These are phyloP conservation scores for Battus philenor DNA, from an alignment of 1,140 invertebrate genomes.

Conservation along the genomic window DNA sequence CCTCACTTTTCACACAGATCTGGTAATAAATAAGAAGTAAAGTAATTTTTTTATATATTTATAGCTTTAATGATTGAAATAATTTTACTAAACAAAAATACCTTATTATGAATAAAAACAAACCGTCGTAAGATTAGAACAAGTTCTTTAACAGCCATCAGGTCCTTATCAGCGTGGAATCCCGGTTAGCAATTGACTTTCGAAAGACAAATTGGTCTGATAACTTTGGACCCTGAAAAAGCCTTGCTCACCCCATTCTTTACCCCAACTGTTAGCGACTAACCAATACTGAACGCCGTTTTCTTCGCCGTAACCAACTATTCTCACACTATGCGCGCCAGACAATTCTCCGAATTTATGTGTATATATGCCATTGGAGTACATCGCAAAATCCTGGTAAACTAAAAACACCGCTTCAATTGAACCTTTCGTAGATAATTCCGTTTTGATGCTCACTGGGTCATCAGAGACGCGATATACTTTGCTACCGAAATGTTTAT, in stretches of 20 bases:
- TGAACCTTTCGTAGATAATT: constrained; percentile 90
- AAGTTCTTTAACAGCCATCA: no score
- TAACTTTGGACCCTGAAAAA: constrained; percentile 84
- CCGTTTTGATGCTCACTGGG: constrained; percentile 83
- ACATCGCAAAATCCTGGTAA: constrained; percentile 88
- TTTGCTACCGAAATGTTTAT: constrained; percentile 84
- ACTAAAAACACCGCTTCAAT: constrained; percentile 91
- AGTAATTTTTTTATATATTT: no score
- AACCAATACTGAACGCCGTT: constrained; percentile 87
- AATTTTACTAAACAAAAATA: no score
- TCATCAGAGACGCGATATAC: constrained; percentile 81
- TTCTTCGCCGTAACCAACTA: constrained; percentile 91
- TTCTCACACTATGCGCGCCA: constrained; percentile 89
- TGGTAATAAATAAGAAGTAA: no score
- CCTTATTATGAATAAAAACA: no score
- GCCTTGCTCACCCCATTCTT: constrained; percentile 88
- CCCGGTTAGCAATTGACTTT: not conserved
- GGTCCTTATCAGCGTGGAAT: no score
- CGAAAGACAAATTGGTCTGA: not conserved
- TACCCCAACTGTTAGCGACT: constrained; percentile 92
- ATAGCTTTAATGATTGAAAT: no score
- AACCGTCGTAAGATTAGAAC: no score
- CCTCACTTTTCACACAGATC: no score
- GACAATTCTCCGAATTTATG: constrained; percentile 82
- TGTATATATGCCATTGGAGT: constrained; percentile 89